Percentiles rank a stretch among this genome's conserved stretches.
Conservation (phyloP, 2,888 invertebrate species). For the Lydus trimaculatus region DNA sequence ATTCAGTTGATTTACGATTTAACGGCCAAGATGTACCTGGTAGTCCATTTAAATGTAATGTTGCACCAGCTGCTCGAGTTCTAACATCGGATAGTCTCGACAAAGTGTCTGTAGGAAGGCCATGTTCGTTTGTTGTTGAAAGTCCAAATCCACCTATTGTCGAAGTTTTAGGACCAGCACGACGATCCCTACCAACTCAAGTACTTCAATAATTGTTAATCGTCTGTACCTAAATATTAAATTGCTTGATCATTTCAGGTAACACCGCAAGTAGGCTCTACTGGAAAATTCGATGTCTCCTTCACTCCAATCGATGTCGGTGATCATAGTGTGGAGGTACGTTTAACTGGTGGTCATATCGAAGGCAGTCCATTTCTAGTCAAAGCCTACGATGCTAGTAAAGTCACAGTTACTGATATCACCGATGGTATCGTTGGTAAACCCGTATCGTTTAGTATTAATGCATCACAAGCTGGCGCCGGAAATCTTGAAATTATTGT, state of each 20-base stretch:
- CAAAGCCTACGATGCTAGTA: slow-evolving; percentile 94
- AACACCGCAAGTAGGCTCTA: slow-evolving; percentile 59
- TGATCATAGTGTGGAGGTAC: slow-evolving; percentile 89
- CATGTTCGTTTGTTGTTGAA: slow-evolving; percentile 87
- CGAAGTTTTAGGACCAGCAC: slow-evolving; percentile 79
- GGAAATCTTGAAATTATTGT: slow-evolving; percentile 98
- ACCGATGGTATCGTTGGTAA: slow-evolving; percentile 90
- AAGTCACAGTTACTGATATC: slow-evolving; percentile 95
- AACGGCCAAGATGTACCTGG: slow-evolving; percentile 96
- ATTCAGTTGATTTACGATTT: slow-evolving; percentile 94
- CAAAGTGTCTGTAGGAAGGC: slow-evolving; percentile 86
- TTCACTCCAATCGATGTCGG: slow-evolving; percentile 92
- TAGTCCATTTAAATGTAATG: slow-evolving; percentile 81
- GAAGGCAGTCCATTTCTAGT: slow-evolving; percentile 95
- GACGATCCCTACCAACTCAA: slow-evolving; percentile 75
- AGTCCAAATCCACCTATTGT: slow-evolving; percentile 84
- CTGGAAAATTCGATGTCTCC: slow-evolving; percentile 60
- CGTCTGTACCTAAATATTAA: not conserved
- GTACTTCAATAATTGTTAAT: slow-evolving; percentile 37
- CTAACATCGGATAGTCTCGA: slow-evolving; percentile 86
- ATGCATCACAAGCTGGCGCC: slow-evolving; percentile 82
- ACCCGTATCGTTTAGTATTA: slow-evolving; percentile 93
- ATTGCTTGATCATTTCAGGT: slow-evolving; percentile 44
- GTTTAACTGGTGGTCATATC: slow-evolving; percentile 77
- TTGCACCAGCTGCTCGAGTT: slow-evolving; percentile 84